These are phyloP conservation scores for Rhea americana DNA, from an alignment of 2,113 vertebrate genomes.

Conservation along the genomic window DNA sequence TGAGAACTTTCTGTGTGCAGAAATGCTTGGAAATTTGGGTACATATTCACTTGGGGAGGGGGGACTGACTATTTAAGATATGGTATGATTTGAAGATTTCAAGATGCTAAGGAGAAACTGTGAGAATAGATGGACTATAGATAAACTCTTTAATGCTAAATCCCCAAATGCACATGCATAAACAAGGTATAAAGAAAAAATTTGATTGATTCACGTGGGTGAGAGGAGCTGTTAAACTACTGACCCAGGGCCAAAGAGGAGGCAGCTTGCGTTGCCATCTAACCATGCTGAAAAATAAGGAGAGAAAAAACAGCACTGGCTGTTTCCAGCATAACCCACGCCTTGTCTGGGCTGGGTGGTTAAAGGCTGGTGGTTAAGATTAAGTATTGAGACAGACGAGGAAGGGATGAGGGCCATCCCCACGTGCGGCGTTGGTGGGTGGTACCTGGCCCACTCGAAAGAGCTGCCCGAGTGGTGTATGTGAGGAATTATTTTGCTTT, in stretches of 20 bases:
- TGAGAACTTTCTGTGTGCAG: accelerated
- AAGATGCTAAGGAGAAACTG: not conserved
- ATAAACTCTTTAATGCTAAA: not conserved
- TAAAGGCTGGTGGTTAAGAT: not conserved
- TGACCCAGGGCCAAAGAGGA: not conserved
- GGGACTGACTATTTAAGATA: not conserved
- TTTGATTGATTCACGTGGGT: not conserved
- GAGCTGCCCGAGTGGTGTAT: not conserved
- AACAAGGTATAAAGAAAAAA: not conserved
- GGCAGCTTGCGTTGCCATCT: not conserved
- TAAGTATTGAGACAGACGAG: not conserved
- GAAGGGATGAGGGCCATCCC: not conserved
- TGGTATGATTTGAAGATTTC: not conserved
- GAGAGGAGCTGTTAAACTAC: not conserved
- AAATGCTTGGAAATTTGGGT: slow-evolving; percentile 17
- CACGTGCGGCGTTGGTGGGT: not conserved
- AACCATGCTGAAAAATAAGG: not conserved
- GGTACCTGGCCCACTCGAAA: not conserved
- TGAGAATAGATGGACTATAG: not conserved
- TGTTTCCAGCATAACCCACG: not conserved
- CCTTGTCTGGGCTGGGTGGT: not conserved
- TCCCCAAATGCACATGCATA: not conserved
- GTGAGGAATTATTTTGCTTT: not conserved
- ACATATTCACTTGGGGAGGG: not conserved
- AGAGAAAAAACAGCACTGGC: not conserved